Conservation (phyloP, 2,797 vertebrate species). For the Acanthurus leucopareius region DNA sequence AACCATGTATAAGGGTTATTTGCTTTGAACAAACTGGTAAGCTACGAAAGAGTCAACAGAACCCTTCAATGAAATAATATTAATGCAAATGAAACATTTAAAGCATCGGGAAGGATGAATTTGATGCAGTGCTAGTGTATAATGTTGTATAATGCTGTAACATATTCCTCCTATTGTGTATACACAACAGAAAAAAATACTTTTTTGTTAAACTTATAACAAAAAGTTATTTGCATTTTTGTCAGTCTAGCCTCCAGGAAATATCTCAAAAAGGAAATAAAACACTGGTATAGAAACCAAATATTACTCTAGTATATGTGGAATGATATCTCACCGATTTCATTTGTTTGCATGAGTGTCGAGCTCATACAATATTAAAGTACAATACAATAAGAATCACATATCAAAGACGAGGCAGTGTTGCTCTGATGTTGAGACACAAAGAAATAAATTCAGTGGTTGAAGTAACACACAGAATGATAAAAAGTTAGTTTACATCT, state of each 20-base stretch:
- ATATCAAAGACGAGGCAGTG: neutral
- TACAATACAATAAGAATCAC: neutral
- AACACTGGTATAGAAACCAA: neutral
- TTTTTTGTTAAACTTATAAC: neutral
- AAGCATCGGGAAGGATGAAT: neutral
- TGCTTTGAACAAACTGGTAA: neutral
- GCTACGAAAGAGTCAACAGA: neutral
- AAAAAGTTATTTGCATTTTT: neutral
- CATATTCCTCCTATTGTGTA: neutral
- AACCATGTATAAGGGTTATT: neutral
- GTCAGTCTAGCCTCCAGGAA: neutral
- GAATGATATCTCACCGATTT: neutral
- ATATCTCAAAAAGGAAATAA: conserved; percentile 16
- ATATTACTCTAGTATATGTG: neutral
- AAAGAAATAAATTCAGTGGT: neutral
- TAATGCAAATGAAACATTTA: neutral
- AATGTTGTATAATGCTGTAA: neutral
- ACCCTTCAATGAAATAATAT: neutral
- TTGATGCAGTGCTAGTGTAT: neutral
- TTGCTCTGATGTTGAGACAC: neutral
- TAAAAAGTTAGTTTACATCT: neutral
- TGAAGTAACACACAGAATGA: neutral
- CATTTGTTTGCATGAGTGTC: neutral
- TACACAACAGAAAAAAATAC: neutral
- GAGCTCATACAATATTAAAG: too few species aligned